phyloP scores from a whole-genome alignment of 2,888 invertebrate species.

The Bibio marci region DNA sequence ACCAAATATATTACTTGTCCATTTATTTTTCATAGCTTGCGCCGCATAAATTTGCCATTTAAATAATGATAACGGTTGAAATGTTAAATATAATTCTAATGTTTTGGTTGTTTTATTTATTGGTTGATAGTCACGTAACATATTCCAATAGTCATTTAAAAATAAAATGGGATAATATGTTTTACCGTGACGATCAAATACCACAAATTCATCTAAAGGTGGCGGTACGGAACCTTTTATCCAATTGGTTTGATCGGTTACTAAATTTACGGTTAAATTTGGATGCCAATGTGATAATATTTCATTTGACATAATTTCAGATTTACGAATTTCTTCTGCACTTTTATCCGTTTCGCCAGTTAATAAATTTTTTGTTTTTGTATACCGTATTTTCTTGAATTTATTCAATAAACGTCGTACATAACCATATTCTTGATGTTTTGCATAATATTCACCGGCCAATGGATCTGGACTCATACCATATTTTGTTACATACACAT shows the following conservation, averaged over 20 bases:
- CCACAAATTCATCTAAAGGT: constrained; percentile 81
- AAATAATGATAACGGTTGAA: constrained; percentile 84
- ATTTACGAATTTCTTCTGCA: constrained; percentile 60
- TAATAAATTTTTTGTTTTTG: constrained; percentile 81
- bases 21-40: constrained; percentile 82
- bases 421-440: constrained; percentile 49
- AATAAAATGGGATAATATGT: constrained; percentile 88
- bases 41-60: constrained; percentile 98
- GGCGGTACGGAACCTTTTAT: constrained; percentile 76
- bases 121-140: constrained; percentile 84
- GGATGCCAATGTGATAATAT: constrained; percentile 99
- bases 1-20: constrained; percentile 46
- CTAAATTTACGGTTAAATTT: constrained; percentile 87
- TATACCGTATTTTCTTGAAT: constrained; percentile 72
- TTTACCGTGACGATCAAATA: constrained; percentile 70
- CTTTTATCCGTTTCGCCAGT: constrained; percentile 77
- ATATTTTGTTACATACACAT: constrained; percentile 67
- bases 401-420: constrained; percentile 71
- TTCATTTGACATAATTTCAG: constrained; percentile 61
- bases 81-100: constrained; percentile 53
- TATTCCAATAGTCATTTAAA: constrained; percentile 97
- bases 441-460: constrained; percentile 41
- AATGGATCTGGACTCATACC: constrained; percentile 73
- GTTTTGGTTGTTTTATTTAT: constrained; percentile 70
- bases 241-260: constrained; percentile 95